Evolutionary conservation across 2,797 vertebrate genomes (phyloP).

Genomic region (Margarornis squamiger): DNA sequence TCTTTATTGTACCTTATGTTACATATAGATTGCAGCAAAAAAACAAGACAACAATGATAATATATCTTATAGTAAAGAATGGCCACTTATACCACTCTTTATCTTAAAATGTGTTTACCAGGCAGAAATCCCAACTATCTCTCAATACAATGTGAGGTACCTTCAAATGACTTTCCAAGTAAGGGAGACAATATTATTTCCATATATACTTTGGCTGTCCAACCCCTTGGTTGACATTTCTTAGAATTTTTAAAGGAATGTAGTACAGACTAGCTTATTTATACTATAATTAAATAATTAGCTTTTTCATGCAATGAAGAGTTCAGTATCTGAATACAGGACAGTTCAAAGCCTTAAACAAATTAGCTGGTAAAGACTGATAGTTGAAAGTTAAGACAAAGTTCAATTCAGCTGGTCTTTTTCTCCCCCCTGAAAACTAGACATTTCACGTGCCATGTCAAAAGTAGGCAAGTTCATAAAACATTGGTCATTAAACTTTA

Average conservation of each 20-base stretch:
- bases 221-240: not conserved
- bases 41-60: not conserved
- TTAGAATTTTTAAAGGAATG: not conserved
- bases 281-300: not conserved
- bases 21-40: not conserved
- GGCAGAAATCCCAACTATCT: not conserved
- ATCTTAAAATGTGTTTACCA: not conserved
- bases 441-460: conserved; percentile 8
- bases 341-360: not conserved
- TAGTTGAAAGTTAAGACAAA: not conserved
- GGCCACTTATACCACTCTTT: not conserved
- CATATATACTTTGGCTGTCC: not conserved
- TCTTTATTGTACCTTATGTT: not conserved
- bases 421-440: not conserved
- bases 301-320: not conserved
- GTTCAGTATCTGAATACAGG: not conserved
- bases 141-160: not conserved
- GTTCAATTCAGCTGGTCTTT: not conserved
- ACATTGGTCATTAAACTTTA: conserved; percentile 26
- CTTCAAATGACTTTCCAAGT: not conserved
- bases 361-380: not conserved
- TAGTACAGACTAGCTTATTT: not conserved
- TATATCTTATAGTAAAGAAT: not conserved
- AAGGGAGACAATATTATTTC: not conserved
- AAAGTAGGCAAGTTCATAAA: conserved; percentile 41